Conservation (phyloP, 2,113 vertebrate species). For the Sorex araneus region DNA sequence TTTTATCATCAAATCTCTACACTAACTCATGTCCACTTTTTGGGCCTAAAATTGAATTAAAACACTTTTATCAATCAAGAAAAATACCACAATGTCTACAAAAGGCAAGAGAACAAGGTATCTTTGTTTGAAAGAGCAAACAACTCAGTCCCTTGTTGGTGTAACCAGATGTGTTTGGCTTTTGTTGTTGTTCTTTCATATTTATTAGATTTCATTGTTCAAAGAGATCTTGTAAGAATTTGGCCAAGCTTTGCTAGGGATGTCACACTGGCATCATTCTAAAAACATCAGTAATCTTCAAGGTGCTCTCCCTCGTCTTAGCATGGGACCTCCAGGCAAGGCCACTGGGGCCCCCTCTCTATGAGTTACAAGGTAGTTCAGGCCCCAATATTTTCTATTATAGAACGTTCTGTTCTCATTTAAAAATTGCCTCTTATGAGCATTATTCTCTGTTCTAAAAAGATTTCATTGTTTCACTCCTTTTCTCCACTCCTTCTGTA, state of each 20-base stretch:
- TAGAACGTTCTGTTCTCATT: slow-evolving; percentile 82
- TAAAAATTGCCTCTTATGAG: slow-evolving; percentile 87
- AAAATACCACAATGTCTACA: slow-evolving; percentile 46
- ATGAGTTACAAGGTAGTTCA: slow-evolving; percentile 82
- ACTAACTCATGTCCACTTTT: slow-evolving; percentile 7
- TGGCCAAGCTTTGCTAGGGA: slow-evolving; percentile 65
- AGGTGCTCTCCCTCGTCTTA: slow-evolving; percentile 65
- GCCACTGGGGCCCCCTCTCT: slow-evolving; percentile 75
- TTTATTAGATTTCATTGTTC: slow-evolving; percentile 77
- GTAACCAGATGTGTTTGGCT: slow-evolving; percentile 71
- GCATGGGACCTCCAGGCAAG: slow-evolving; percentile 66
- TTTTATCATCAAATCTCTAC: neutral
- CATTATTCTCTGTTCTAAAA: slow-evolving; percentile 88
- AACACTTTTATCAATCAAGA: slow-evolving; percentile 61
- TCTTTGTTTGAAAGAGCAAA: slow-evolving; percentile 70
- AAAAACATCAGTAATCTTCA: slow-evolving; percentile 81
- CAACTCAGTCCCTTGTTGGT: slow-evolving; percentile 65
- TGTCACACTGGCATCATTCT: slow-evolving; percentile 78
- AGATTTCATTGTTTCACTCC: slow-evolving; percentile 89
- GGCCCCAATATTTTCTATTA: slow-evolving; percentile 79
- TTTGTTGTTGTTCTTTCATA: slow-evolving; percentile 62
- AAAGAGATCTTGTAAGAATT: slow-evolving; percentile 74
- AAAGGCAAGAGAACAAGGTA: slow-evolving; percentile 33
- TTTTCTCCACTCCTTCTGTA: slow-evolving; percentile 86
- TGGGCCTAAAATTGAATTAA: slow-evolving; percentile 35